Percentiles rank a stretch among this genome's conserved stretches.
Evolutionary conservation across 1,140 invertebrate species (phyloP).

Genomic region (Drosophila melanica): DNA sequence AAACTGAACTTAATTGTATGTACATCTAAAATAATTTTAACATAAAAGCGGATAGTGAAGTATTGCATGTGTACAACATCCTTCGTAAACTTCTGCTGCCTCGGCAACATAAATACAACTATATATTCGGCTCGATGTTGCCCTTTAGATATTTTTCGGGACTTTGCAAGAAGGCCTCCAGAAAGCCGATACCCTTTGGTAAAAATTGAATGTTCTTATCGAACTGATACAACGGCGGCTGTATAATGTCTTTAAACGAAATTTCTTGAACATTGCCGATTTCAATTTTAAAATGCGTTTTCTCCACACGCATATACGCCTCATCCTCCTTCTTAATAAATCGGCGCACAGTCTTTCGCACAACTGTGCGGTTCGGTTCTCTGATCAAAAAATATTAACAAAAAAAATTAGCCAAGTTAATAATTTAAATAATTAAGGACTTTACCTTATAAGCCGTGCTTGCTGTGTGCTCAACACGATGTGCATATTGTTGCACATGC

Average conservation of each 20-base stretch:
- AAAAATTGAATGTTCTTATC: slow-evolving; percentile 63
- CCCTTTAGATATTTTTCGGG: slow-evolving; percentile 56
- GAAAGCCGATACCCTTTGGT: slow-evolving; percentile 56
- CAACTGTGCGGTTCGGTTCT: slow-evolving; percentile 51
- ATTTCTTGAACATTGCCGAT: slow-evolving; percentile 49
- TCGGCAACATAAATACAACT: background rate
- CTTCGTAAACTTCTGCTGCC: background rate
- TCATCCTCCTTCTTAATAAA: slow-evolving; percentile 25
- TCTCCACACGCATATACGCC: slow-evolving; percentile 26
- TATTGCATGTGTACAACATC: background rate
- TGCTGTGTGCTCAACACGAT: slow-evolving; percentile 6
- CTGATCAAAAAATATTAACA: slow-evolving; percentile 17
- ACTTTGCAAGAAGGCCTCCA: slow-evolving; percentile 46
- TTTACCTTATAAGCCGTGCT: slow-evolving; percentile 47
- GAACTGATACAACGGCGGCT: slow-evolving; percentile 59
- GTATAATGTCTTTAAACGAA: slow-evolving; percentile 50
- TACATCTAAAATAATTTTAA: background rate
- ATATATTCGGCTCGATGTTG: slow-evolving; percentile 7
- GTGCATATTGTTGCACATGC: slow-evolving; percentile 21
- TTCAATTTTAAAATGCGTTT: slow-evolving; percentile 37
- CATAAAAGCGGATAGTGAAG: background rate
- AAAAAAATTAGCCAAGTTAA: background rate
- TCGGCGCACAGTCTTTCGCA: slow-evolving; percentile 35
- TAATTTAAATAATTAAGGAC: background rate
- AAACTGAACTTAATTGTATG: background rate